Conservation (phyloP, 2,113 vertebrate genomes). For the Hemichromis elongatus region DNA sequence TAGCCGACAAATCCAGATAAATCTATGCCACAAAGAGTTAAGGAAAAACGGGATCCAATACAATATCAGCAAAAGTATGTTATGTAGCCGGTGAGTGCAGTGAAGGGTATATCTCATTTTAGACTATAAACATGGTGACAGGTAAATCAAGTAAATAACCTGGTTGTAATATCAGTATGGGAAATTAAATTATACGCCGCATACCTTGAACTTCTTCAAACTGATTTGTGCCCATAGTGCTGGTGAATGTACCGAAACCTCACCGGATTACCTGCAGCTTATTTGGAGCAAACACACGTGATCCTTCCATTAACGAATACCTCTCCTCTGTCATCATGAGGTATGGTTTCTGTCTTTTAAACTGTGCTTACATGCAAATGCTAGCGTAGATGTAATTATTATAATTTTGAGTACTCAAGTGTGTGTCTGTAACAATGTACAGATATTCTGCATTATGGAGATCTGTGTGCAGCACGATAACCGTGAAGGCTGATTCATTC, state of each 20-base stretch:
- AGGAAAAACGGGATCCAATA: too few relatives aligned
- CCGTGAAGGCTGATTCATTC: background rate
- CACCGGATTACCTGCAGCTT: slow-evolving; percentile 71
- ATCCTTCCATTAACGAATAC: slow-evolving; percentile 61
- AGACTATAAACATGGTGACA: background rate
- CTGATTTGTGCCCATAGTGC: slow-evolving; percentile 62
- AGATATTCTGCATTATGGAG: background rate
- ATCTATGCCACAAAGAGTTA: too few relatives aligned
- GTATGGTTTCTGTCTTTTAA: slow-evolving; percentile 40
- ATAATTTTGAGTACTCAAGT: background rate
- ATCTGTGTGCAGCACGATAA: background rate
- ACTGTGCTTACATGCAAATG: background rate
- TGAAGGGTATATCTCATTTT: accelerated
- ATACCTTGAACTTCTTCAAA: too few relatives aligned
- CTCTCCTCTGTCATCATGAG: slow-evolving; percentile 67
- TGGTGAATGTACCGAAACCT: slow-evolving; percentile 65
- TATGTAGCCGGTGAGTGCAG: too few relatives aligned
- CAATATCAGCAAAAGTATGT: too few relatives aligned
- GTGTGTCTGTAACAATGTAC: background rate
- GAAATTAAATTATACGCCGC: too few relatives aligned
- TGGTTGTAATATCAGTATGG: background rate
- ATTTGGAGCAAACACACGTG: slow-evolving; percentile 45
- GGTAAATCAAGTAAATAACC: background rate
- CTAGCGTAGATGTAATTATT: background rate
- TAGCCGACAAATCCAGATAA: too few relatives aligned